Base-by-base conservation (phyloP, 2,888 invertebrate species). In the Volucella inanis region DNA sequence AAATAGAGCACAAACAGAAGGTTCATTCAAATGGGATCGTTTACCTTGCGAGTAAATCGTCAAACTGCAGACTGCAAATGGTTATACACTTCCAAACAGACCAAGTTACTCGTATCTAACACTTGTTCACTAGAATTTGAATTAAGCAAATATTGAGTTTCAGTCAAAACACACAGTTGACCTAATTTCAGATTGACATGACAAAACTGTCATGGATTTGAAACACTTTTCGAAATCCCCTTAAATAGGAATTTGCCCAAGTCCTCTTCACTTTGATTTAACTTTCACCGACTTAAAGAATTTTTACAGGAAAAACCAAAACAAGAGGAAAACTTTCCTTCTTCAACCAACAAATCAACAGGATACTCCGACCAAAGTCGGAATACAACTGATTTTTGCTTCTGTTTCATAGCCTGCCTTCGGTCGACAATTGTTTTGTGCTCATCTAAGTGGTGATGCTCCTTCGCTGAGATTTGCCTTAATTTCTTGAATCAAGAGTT, bases 321-420 rank as follows among this genome's bases (percentile, higher is more conserved):
- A 57, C 39, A 59, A 10, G 12, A 14, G 2, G 50, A 47, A 12
- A 70, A 18, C n/a, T 31, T 31, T 31, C 31, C 31, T 31, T 6
- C 31, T 31, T 31, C 31, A 18, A 11, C n/a, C 41, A 50, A 1
- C 8, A 15, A 38, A 6, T 38, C 52, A 62, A 31, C 31, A 31
- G 31, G 31, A 31, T 31, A 67, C 50, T 45, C 55, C 70, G 70
- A 77, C 71, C 61, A 76, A 65, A n/a, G 84, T 76, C 75, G 55
- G 70, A 12, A 84, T 22, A 45, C 75, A 80, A 84, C 84, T 84
- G 75, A 84, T 65, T 65, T 79, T 79, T 71, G 75, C 71, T 84
- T 75, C 74, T 74, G 75, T 65, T 70, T 18, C 52, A n/a, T 15
- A 31, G 83, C 54, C 84, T 75, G 31, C 31, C 31, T 31, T 31